These are phyloP conservation scores for Torymus aiolomorphi DNA, from an alignment of 2,888 invertebrate genomes.

Conservation along the genomic window DNA sequence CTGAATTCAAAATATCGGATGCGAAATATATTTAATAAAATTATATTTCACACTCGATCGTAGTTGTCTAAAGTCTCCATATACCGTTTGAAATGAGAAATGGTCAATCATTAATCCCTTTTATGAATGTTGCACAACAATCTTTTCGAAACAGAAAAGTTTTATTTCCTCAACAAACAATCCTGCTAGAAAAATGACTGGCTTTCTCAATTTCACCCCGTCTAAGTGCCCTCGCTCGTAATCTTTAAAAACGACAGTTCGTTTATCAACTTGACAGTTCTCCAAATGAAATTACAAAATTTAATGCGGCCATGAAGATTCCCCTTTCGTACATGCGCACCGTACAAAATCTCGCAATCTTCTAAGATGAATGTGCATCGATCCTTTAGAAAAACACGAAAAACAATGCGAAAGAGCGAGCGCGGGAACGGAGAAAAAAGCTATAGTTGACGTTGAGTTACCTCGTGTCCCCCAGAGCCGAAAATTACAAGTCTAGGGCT, in stretches of 20 bases:
- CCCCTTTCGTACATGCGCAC: neutral
- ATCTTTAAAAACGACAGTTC: neutral
- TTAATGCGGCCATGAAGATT: constrained; percentile 27
- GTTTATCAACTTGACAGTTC: constrained; percentile 5
- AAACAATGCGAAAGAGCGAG: neutral
- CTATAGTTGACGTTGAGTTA: constrained; percentile 21
- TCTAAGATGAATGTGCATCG: constrained; percentile 27
- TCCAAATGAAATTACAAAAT: constrained; percentile 23
- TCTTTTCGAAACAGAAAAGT: too few species aligned
- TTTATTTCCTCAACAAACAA: too few species aligned
- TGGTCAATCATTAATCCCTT: too few species aligned
- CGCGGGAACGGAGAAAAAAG: neutral
- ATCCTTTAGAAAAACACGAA: constrained; percentile 18
- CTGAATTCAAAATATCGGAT: too few species aligned
- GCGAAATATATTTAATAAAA: too few species aligned
- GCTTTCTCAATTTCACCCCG: too few species aligned
- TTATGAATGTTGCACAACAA: too few species aligned
- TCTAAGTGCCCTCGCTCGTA: neutral
- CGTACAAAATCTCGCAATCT: constrained; percentile 26
- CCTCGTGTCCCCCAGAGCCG: constrained; percentile 40
- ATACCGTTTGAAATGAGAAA: too few species aligned
- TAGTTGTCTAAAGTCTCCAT: too few species aligned
- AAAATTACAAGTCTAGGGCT: constrained; percentile 52
- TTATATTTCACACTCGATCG: too few species aligned
- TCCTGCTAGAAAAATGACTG: too few species aligned